Evolutionary conservation across 2,888 invertebrate species (phyloP), one percentile per base, ranked within the genome.

Genomic region (Lasioglossum figueresi): DNA sequence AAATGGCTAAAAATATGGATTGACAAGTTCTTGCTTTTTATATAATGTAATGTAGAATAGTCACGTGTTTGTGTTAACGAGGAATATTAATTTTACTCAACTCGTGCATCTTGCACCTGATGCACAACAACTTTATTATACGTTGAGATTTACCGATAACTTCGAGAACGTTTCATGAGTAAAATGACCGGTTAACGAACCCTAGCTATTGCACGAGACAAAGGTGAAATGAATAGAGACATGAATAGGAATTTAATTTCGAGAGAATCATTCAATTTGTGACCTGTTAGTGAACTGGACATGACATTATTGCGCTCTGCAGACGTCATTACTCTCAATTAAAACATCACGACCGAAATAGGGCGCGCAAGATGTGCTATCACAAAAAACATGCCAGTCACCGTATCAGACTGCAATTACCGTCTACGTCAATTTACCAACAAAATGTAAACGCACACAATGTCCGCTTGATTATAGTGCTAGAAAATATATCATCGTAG

Each of bases 301-400:
- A 14, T 27, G 59, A 59, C 27, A 14, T 27, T 16, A 59, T 27
- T 27, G 59, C 14, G 59, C 27, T 27, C 59, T 16, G 66, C 66
- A 66, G 37, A 68, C 12, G 34, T 68, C 68, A 37, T 68, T 37
- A 34, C 23, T 68, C 52, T 75, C 40, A 72, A 79, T 84, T 79
- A 52, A 56, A 52, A 48, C 75, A 75, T 43, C 48, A 63, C 45
- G 66, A 66, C 31, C 66, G 40, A 73, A n/a, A 83, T 40, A 56
- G 16, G 56, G n/a, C 31, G 45, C 40, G 27, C 59, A 40, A 70
- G 84, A 83, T 71, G 45, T 43, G 59, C 63, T 83, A 72, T 79
- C 75, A 84, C 75, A 75, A 84, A 83, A 79, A 84, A 84, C 84
- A 84, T 84, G 74, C 43, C 63, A 84, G 74, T 84, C 84, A 84